These are phyloP conservation scores for Silurus meridionalis DNA, from an alignment of 2,113 vertebrate species.

Conservation along the genomic window DNA sequence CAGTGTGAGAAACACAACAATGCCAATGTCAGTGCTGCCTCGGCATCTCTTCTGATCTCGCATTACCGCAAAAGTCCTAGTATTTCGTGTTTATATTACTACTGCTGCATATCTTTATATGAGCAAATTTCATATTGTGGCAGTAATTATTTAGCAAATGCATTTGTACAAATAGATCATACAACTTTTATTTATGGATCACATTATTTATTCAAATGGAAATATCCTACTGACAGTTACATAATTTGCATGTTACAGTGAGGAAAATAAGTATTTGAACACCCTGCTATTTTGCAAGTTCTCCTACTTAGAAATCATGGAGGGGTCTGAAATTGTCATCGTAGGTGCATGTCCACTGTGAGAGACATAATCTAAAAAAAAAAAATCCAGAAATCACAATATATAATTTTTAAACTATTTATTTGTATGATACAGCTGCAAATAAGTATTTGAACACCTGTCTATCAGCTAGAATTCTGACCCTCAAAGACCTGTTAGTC, in stretches of 20 bases:
- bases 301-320: too few relatives aligned
- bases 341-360: too few relatives aligned
- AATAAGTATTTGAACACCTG: too few relatives aligned
- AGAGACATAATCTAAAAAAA: too few relatives aligned
- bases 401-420: too few relatives aligned
- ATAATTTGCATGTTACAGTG: background rate
- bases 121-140: background rate
- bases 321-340: too few relatives aligned
- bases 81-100: conserved; percentile 5
- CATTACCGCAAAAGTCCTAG: conserved; percentile 9
- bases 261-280: too few relatives aligned
- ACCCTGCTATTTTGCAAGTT: too few relatives aligned
- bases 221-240: background rate
- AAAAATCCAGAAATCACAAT: too few relatives aligned
- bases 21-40: conserved; percentile 43
- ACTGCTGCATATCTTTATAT: background rate
- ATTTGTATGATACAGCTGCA: too few relatives aligned
- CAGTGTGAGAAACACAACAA: conserved; percentile 60
- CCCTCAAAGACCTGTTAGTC: too few relatives aligned
- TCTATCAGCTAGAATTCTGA: too few relatives aligned
- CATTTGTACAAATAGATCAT: conserved; percentile 20
- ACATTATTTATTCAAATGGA: background rate
- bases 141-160: background rate
- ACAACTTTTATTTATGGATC: conserved; percentile 4
- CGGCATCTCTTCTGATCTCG: conserved; percentile 29